Percentiles rank a stretch among this genome's conserved stretches.
These are phyloP conservation scores for Bicyclus anynana DNA, from an alignment of 1,140 invertebrate species.

Conservation along the genomic window DNA sequence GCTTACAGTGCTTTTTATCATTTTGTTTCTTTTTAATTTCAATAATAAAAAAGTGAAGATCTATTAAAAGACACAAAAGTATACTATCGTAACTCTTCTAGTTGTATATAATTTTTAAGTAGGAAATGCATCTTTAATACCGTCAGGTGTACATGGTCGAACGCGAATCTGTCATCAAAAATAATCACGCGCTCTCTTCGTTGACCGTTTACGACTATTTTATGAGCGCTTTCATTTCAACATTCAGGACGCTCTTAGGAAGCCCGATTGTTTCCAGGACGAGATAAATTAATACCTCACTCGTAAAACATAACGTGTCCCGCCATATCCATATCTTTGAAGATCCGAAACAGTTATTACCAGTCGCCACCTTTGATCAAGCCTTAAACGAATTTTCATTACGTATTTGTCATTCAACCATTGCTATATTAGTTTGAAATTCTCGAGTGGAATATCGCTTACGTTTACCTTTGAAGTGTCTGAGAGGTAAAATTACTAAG, in stretches of 20 bases:
- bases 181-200: conserved; percentile 34
- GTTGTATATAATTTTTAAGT: too few relatives aligned
- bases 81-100: too few relatives aligned
- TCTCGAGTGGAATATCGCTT: conserved; percentile 8
- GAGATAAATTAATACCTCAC: conserved; percentile 59
- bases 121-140: background rate
- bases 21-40: too few relatives aligned
- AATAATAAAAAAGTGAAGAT: too few relatives aligned
- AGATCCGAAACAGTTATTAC: conserved; percentile 36
- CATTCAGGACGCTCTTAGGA: conserved; percentile 40
- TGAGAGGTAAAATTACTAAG: conserved; percentile 38
- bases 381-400: conserved; percentile 29
- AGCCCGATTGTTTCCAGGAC: conserved; percentile 58
- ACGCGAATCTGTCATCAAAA: background rate
- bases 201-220: conserved; percentile 61
- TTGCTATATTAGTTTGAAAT: conserved; percentile 18
- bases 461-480: conserved; percentile 39
- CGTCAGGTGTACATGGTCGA: background rate
- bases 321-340: conserved; percentile 52
- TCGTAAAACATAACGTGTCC: conserved; percentile 46
- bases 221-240: conserved; percentile 66
- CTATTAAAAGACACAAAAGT: too few relatives aligned
- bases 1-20: too few relatives aligned
- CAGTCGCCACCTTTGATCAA: conserved; percentile 48
- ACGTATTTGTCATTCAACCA: conserved; percentile 25